These are phyloP conservation scores for Cephus cinctus DNA, from an alignment of 1,140 invertebrate genomes.

Conservation along the genomic window DNA sequence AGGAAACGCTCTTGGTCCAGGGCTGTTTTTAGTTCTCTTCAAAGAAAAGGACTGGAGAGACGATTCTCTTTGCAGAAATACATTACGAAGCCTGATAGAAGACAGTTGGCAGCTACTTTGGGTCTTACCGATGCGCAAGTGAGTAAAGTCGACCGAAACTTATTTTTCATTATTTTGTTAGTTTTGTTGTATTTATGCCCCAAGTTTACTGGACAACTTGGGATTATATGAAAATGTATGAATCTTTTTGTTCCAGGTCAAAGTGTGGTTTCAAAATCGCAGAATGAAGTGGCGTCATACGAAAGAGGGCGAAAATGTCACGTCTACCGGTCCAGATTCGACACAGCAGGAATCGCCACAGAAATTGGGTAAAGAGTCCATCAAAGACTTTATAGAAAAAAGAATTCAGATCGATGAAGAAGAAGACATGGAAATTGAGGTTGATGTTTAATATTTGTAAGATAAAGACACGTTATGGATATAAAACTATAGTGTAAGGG, in stretches of 20 bases:
- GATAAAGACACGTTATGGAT: too few species aligned
- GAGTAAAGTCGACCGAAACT: conserved; percentile 12
- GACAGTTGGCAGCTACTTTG: conserved; percentile 86
- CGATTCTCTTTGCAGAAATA: conserved; percentile 92
- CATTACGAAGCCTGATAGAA: conserved; percentile 89
- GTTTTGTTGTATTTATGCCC: too few species aligned
- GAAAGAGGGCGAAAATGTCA: conserved; percentile 62
- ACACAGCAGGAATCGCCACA: conserved; percentile 27
- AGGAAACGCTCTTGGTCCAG: conserved; percentile 89
- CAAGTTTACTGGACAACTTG: too few species aligned
- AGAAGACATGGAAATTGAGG: conserved; percentile 51
- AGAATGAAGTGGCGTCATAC: conserved; percentile 91
- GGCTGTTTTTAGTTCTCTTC: conserved; percentile 91
- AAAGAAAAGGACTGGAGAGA: conserved; percentile 86
- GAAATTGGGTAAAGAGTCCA: conserved; percentile 30
- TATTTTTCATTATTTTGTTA: too few species aligned
- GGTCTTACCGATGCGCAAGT: conserved; percentile 87
- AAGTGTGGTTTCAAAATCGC: conserved; percentile 93
- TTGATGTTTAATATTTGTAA: conserved; percentile 41
- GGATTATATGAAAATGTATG: not conserved
- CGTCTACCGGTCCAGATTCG: conserved; percentile 18
- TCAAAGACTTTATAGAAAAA: conserved; percentile 27
- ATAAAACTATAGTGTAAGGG: too few species aligned
- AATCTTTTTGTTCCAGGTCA: conserved; percentile 63
- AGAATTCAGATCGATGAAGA: conserved; percentile 34